Base-by-base conservation (phyloP, 64 coral and sea anemone genomes). In the Acropora tenuis region DNA sequence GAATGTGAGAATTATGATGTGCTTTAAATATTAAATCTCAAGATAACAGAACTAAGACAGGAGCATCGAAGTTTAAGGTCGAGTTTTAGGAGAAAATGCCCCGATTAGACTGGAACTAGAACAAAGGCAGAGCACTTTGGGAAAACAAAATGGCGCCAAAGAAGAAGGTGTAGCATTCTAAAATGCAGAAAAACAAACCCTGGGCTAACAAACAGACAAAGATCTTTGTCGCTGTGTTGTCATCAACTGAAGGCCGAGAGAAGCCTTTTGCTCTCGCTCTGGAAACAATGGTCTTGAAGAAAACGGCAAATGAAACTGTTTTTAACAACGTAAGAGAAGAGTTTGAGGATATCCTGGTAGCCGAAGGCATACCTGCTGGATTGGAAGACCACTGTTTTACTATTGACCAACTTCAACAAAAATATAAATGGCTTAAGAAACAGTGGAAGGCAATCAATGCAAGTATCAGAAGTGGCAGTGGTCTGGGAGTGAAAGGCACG, bases 351-450 rank as follows among this genome's bases (percentile, higher is more conserved):
- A 87, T 71, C 7, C 83, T 72, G 66, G 83, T 86, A 90, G 55
- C 57, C 80, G 9, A 90, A 44, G 77, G 88, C 41, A 71, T 90
- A 52, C 41, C 55, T 80, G 48, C 41, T 46, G 88, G 40, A 68
- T 48, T 48, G 50, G 88, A 71, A n/a, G 78, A 69, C 40, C 68
- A 90, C 71, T 73, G 20, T 48, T 90, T 90, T 71, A 81, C 88
- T 80, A 79, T 90, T 43, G 88, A 90, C 46, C 88, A 90, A 69
- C 77, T 90, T 68, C 63, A 63, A 67, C 47, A 50, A 41, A 90
- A 90, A 50, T 90, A 81, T 61, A 90, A 90, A 80, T 90, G 65
- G 77, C 80, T 90, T 47, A 90, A 82, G 63, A 90, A 80, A 90
- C 61, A 90, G 57, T 90, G 87, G 87, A 74, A 75, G 59, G 52